Evolutionary conservation across 2,797 vertebrate genomes (phyloP), one percentile per base, ranked within the genome.

Genomic region (Lithobates sylvaticus): DNA sequence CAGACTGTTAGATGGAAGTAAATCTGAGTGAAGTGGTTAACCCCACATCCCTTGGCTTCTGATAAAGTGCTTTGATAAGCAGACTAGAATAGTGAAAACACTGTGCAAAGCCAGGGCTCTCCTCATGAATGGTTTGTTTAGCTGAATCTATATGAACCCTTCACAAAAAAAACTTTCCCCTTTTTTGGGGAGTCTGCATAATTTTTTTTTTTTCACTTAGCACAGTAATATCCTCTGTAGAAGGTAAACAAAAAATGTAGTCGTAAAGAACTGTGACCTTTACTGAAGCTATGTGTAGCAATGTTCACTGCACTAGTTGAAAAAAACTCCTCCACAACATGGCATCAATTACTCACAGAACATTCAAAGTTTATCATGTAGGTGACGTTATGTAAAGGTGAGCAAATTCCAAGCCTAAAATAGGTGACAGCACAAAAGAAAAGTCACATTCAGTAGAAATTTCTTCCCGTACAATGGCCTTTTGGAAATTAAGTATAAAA

Each of bases 41-140:
- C 97, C 80, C 97, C 96, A 96, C 96, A 97, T 98, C 95, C 95
- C 94, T 94, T 95, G 92, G 93, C 93, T 94, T 94, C 96, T 94
- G 97, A 99, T 98, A 98, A 97, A 98, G 98, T 98, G 97, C 97
- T 97, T 93, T 93, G 97, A 99, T 98, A 99, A 98, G 97, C 94
- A 89, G 84, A 86, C 91, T 76, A 88, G 92, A 91, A 91, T 94
- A 95, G 94, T 93, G 92, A 95, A 95, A 94, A 93, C 91, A 87
- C 92, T 93, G 92, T 90, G 89, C 86, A 88, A 90, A 94, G 94
- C 95, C 95, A 93, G 94, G 91, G 93, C 92, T 92, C 92, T 92
- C 91, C 91, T 91, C 79, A 90, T 93, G 92, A 94, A 97, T 96
- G 91, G 92, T 91, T 96, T 96, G 96, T 97, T 94, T 94, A 83